Evolutionary conservation across 2,888 invertebrate species (phyloP), one percentile per base, ranked within the genome.

Genomic region (Sesia apiformis): DNA sequence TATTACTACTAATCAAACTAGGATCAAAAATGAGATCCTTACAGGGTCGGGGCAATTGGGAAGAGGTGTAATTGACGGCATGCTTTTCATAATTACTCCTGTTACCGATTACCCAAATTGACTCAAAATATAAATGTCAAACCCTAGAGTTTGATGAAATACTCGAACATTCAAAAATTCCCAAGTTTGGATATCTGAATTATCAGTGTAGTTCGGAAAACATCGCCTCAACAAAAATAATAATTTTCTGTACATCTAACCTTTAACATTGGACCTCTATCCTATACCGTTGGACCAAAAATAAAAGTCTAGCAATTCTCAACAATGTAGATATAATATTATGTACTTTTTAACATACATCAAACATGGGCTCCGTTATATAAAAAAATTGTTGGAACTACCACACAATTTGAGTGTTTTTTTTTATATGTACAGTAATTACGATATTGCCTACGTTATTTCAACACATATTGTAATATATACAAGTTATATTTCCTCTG

Each of bases 261-360:
- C 64, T 65, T 74, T 74, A 84, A 85, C 84, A 81, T 84, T 86
- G 82, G 80, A 76, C 80, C 78, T 38, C 68, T 72, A 70, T 66
- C 67, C 68, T 80, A 78, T 64, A 73, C 66, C 67, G 69, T 70
- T 80, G 77, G 86, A 79, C 85, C 84, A 83, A 84, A 82, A 85
- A 84, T 85, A 87, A 86, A 87, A 84, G 83, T 39, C 81, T 77
- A 81, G 69, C 70, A 84, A 76, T 74, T 78, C 70, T 85, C 81
- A 86, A 87, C 86, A 85, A 81, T 83, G 77, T 66, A 81, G 78
- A 79, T 78, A 76, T 76, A 74, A 81, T 75, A 73, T 70, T 69
- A 70, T 66, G 66, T 66, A 76, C 74, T 59, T 59, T 23, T 23
- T 61, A 67, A 70, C 69, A 66, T 70, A 67, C 65, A 61, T 69